A percentile compares a stretch with the other conserved stretches of the same genome.
Conservation (phyloP, 2,113 vertebrate species). For the Phodopus roborovskii region DNA sequence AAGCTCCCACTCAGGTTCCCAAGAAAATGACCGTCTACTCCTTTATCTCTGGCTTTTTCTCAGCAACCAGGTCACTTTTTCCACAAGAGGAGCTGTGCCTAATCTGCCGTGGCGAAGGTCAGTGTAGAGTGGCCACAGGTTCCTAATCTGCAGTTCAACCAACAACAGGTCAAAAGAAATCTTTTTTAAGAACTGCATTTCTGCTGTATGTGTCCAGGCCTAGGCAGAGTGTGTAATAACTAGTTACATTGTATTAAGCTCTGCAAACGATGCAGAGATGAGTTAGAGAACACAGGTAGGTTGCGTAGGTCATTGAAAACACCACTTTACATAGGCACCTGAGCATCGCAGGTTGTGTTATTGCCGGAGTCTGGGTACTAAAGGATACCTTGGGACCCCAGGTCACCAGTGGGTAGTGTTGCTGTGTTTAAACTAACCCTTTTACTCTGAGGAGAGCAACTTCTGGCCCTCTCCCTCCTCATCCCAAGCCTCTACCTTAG, state of each 20-base stretch:
- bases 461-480: neutral
- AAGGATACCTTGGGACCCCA: neutral
- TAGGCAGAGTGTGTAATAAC: neutral
- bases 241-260: neutral
- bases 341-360: neutral
- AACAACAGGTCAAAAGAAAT: neutral
- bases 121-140: neutral
- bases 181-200: neutral
- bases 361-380: neutral
- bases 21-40: neutral
- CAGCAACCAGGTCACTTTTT: neutral
- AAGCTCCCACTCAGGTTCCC: constrained; percentile 9
- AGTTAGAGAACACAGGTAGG: neutral
- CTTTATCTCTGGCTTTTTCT: neutral
- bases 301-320: neutral
- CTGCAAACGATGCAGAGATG: too few relatives aligned
- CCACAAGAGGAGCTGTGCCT: neutral
- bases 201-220: neutral
- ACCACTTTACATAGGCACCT: neutral
- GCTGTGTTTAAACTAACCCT: neutral
- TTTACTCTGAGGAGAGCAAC: neutral
- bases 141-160: neutral
- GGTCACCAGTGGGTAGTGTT: neutral
- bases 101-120: neutral
- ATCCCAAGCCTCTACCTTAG: neutral